Base-by-base conservation (phyloP, 2,888 invertebrate genomes). In the Siphonodentalium dalli region DNA sequence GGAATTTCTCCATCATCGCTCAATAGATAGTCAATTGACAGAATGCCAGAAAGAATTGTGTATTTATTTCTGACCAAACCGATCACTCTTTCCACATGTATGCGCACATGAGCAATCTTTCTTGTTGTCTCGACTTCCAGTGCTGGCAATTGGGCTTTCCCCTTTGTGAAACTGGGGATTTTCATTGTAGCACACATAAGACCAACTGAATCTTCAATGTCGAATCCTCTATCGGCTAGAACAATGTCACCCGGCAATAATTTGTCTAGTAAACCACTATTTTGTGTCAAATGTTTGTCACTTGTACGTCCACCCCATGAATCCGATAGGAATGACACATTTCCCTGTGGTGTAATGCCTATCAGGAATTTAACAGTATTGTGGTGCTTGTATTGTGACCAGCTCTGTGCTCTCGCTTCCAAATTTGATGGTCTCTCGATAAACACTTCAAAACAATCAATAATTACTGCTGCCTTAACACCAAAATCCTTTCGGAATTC, bases 281-380 rank as follows among this genome's bases (percentile, higher is more conserved):
- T 46, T 35, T 63, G 61, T 5, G 59, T 59, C 9, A 67, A 24
- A 31, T 59, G 38, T 45, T 68, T 67, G 34, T 67, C 65, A 49
- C 52, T 56, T 2, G 41, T 42, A 29, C 59, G 40, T 6, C 61
- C 66, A 38, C 64, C 63, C 58, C 58, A 68, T 6, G 44, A 56
- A 27, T 34, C 29, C 7, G 60, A 67, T 27, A 67, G 44, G 39
- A 62, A 66, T 8, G 43, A 38, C 23, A 61, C 46, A 20, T 26
- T 38, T 18, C 60, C 60, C 34, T 62, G 62, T 27, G 63, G 66
- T 13, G 54, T 46, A 11, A 67, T 64, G 15, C 54, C 61, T 33
- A 63, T 58, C 33, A 65, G 42, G 44, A 46, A 60, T 38, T 63
- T 66, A 7, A 48, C 35, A 3, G 64, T 61, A 34, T 61, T 61